Base-by-base conservation (phyloP, 2,888 invertebrate species). In the Halocaridina rubra region DNA sequence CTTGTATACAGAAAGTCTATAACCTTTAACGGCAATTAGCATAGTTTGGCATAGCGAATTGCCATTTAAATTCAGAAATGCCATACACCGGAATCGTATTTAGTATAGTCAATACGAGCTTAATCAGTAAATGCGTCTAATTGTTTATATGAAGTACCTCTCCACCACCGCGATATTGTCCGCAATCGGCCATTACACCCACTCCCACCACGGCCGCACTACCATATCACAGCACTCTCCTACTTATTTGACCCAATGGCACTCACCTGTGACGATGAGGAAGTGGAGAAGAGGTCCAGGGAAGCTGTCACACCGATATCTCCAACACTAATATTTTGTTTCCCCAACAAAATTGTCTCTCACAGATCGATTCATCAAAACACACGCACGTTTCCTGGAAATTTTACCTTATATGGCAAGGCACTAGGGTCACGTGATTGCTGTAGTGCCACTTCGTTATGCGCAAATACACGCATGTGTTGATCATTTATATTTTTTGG, bases 301-400 rank as follows among this genome's bases (percentile, higher is more conserved):
- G 84, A 79, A 74, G 79, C 69, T 80, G 79, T 80, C 80, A 84
- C 79, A 33, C 27, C 57, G 67, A 32, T 80, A 80, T 84, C 79
- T 80, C 53, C 3, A 1, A 29, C 53, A 67, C 57, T 64, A 75
- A 57, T 79, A 80, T 53, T 67, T 79, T 84, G 79, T 79, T 19
- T 67, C 75, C 74, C 29, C 74, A 64, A 80, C 32, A 84, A 79
- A n/a, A 80, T 74, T 67, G 53, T 74, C 46, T 84, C 75, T 75
- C 79, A 24, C 75, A 84, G 79, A 84, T 84, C 84, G 84, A 84
- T 84, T 84, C 84, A 84, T 80, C 84, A 84, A 84, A 84, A 84
- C 84, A 84, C 79, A 84, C 84, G 74, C 84, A 84, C 79, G 67
- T 84, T 84, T 80, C 84, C 22, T 24, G 53, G 84, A 84, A 84